A percentile compares a stretch with the other conserved stretches of the same genome.
Conservation (phyloP, 1,140 invertebrate genomes). For the Euglossa dilemma region DNA sequence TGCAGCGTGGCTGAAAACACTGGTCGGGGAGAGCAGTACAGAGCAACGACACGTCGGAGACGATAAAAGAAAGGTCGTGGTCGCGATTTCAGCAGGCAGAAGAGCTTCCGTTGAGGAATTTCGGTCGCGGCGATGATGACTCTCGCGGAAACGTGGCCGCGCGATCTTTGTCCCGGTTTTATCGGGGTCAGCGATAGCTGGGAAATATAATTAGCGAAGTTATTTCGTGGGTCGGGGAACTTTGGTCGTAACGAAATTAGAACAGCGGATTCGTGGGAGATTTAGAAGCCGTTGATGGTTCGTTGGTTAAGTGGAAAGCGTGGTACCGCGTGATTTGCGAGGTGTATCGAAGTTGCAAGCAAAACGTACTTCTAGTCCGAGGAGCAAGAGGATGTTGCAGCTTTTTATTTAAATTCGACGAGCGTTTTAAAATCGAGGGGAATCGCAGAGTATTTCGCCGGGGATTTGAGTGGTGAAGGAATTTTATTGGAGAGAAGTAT, state of each 20-base stretch:
- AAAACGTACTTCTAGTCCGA: background rate
- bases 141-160: too few relatives aligned
- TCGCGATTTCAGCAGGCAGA: too few relatives aligned
- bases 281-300: background rate
- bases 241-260: background rate
- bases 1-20: too few relatives aligned
- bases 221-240: background rate
- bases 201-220: constrained; percentile 45
- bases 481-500: too few relatives aligned
- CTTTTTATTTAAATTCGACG: too few relatives aligned
- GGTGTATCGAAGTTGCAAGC: background rate
- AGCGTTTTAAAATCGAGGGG: too few relatives aligned
- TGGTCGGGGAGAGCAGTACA: too few relatives aligned
- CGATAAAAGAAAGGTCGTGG: too few relatives aligned
- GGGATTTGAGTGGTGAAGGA: too few relatives aligned
- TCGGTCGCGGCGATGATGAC: background rate
- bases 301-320: background rate
- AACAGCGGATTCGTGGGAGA: background rate
- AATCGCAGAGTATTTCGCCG: too few relatives aligned
- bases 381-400: background rate
- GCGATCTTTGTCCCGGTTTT: constrained; percentile 53
- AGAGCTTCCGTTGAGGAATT: background rate
- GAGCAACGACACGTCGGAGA: too few relatives aligned
- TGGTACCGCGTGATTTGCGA: background rate
- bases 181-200: constrained; percentile 60